Evolutionary conservation across 1,140 invertebrate genomes (phyloP).

Genomic region (Caenorhabditis tropicalis): DNA sequence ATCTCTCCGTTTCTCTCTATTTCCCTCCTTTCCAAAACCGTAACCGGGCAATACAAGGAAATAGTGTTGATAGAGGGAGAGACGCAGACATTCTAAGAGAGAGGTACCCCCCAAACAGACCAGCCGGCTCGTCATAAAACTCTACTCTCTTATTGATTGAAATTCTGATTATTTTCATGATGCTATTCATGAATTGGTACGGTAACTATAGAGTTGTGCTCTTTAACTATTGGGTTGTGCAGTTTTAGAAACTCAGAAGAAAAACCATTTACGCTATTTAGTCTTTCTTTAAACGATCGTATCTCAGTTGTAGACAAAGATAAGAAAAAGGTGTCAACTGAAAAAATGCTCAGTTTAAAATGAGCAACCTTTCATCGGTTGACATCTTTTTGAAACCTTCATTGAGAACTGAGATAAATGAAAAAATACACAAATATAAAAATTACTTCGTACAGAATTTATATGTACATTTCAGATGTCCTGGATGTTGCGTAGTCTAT

Average conservation of each 20-base stretch:
- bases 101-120: not conserved
- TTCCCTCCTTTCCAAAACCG: not conserved
- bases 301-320: too few relatives aligned
- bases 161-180: not conserved
- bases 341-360: too few relatives aligned
- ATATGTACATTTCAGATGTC: not conserved
- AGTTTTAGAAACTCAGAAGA: too few relatives aligned
- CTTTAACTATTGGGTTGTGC: too few relatives aligned
- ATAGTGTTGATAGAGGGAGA: too few relatives aligned
- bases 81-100: not conserved
- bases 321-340: too few relatives aligned
- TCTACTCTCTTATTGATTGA: not conserved
- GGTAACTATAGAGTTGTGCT: too few relatives aligned
- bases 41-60: not conserved
- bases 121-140: slow-evolving; percentile 31
- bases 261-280: too few relatives aligned
- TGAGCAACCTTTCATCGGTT: too few relatives aligned
- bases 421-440: not conserved
- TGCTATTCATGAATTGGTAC: not conserved
- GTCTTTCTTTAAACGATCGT: too few relatives aligned
- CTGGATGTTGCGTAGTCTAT: slow-evolving; percentile 34
- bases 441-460: not conserved
- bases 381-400: too few relatives aligned
- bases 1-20: not conserved
- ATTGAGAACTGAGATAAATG: too few relatives aligned